Conservation (phyloP, 2,888 invertebrate genomes). For the Chrysodeixis includens region DNA sequence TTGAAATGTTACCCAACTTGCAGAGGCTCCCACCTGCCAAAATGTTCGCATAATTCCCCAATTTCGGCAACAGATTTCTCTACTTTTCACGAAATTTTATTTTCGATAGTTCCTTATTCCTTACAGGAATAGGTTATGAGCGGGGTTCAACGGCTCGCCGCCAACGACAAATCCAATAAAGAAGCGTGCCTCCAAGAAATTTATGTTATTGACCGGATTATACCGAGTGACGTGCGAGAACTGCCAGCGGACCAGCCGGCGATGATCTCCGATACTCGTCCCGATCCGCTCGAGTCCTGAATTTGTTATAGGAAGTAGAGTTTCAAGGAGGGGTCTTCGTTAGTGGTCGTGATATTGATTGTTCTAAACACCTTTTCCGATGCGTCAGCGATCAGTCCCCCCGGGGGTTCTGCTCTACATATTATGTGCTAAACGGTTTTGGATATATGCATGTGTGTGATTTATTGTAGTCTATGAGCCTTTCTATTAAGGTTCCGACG, state of each 20-base stretch:
- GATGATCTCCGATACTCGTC: constrained; percentile 66
- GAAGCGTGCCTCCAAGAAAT: constrained; percentile 83
- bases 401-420: constrained; percentile 76
- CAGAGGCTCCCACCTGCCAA: constrained; percentile 31
- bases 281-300: constrained; percentile 56
- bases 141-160: constrained; percentile 77
- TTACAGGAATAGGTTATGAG: constrained; percentile 74
- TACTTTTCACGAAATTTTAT: constrained; percentile 72
- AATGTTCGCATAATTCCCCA: constrained; percentile 44
- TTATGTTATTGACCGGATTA: constrained; percentile 88
- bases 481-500: constrained; percentile 27
- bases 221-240: constrained; percentile 82
- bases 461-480: constrained; percentile 65
- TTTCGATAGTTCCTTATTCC: constrained; percentile 75
- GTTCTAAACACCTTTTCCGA: constrained; percentile 83
- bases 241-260: constrained; percentile 70
- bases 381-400: constrained; percentile 81
- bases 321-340: constrained; percentile 70
- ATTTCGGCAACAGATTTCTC: constrained; percentile 68
- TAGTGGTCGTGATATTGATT: constrained; percentile 81
- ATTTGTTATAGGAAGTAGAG: constrained; percentile 55
- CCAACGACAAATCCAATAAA: constrained; percentile 85
- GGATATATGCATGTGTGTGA: constrained; percentile 70
- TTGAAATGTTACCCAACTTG: constrained; percentile 14
- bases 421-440: constrained; percentile 80